Percentiles rank a stretch among this genome's conserved stretches.
Conservation (phyloP, 2,797 vertebrate species). For the Apogon talboti region DNA sequence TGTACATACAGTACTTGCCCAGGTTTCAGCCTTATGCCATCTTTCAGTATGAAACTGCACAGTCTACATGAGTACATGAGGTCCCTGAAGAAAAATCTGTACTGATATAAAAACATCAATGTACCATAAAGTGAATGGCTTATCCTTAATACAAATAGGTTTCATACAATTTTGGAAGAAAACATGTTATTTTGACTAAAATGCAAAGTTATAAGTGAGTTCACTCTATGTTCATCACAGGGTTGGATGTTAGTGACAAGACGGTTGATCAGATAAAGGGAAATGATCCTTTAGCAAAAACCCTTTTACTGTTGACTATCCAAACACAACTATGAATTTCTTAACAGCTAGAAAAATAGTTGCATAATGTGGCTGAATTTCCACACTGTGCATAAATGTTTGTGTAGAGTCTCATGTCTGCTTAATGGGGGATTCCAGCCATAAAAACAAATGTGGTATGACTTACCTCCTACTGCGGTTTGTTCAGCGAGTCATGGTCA, state of each 20-base stretch:
- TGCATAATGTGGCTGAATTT: slow-evolving; percentile 32
- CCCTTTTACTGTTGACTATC: slow-evolving; percentile 41
- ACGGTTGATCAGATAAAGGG: slow-evolving; percentile 28
- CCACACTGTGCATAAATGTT: slow-evolving; percentile 63
- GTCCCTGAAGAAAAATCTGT: no score
- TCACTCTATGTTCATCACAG: slow-evolving; percentile 2
- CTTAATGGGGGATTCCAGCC: slow-evolving; percentile 66
- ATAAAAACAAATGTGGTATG: slow-evolving; percentile 57
- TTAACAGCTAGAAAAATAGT: slow-evolving; percentile 48
- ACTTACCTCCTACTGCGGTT: slow-evolving; percentile 54
- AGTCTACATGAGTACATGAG: no score
- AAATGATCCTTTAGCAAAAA: slow-evolving; percentile 19
- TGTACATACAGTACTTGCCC: no score
- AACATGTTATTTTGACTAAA: no score
- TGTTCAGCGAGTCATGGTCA: slow-evolving; percentile 48
- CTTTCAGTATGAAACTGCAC: no score
- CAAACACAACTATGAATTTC: slow-evolving; percentile 55
- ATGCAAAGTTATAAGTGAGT: neutral
- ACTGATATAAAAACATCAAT: no score
- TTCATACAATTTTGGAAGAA: no score
- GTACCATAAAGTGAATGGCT: no score
- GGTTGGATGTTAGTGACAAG: slow-evolving; percentile 16
- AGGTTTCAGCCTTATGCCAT: no score
- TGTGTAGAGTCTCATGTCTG: slow-evolving; percentile 53
- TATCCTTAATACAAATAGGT: no score